Base-by-base conservation (phyloP, 1,140 invertebrate species). In the Melipona quadrifasciata region DNA sequence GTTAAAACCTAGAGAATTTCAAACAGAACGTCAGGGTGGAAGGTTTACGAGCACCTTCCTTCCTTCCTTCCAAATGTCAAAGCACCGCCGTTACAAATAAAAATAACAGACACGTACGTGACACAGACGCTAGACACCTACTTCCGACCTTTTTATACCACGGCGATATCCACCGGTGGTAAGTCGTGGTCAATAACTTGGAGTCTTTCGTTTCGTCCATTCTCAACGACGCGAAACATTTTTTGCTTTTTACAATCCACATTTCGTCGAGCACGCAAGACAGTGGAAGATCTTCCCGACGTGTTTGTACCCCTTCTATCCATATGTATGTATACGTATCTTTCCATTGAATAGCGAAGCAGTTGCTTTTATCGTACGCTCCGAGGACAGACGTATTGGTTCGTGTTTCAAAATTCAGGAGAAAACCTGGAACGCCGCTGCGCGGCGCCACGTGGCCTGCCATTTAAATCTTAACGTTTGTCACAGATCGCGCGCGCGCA, bases 381-480 rank as follows among this genome's bases (percentile, higher is more conserved):
- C 55, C 27, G 57, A 64, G 58, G 72, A 68, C 80, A 64, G 57
- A 39, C 71, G 39, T n/a, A n/a, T 31, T 70, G 21, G 71, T 79
- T 47, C 67, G 80, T 58, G 86, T 87, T 88, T 87, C 64, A 82
- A 85, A 88, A 88, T 88, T 85, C 39, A 47, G 39, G 58, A 88
- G 82, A 88, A 84, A 84, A 79, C 39, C 24, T 27, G 21, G n/a
- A 12, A 10, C 47, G 27, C 21, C 57, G 57, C 57, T 31, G 16
- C 78, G 80, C 47, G 57, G 72, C 76, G 82, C 85, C 86, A 86
- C 80, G 83, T 89, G 87, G 84, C 80, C 82, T 88, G 87, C 86
- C 87, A 88, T 89, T 88, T 86, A 89, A 88, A 82, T 89, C 87
- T 76, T 77, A 86, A 82, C 76, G 76, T 85, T 84, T 86, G 87